Base-by-base conservation (phyloP, 2,888 invertebrate species). In the Biston stratarius region DNA sequence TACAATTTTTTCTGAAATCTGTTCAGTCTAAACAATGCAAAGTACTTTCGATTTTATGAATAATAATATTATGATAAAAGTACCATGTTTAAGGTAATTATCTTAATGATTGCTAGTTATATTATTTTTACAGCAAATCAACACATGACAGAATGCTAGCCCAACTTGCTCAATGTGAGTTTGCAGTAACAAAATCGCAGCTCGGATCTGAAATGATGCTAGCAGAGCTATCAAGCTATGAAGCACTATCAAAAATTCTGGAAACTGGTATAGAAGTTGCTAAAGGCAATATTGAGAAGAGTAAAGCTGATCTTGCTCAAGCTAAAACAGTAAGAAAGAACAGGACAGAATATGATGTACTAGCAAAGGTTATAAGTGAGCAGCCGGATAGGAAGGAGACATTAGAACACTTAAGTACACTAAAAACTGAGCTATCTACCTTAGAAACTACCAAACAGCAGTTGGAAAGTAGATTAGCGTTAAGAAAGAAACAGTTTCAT, bases 261-360 rank as follows among this genome's bases (percentile, higher is more conserved):
- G 97, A 97, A 85, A 90, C 95, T 0, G 96, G 96, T 73, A 98
- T 98, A 77, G 96, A 96, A 75, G 94, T 96, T 58, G 98, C 98
- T 0, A 97, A 97, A 83, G 92, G 94, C 12, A 96, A 97, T 74
- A 98, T 99, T 75, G 96, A 97, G 70, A 95, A 95, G 67, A 97
- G 97, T 67, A 98, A 99, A 90, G 90, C 94, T 8, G 97, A 97
- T 77, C 89, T 98, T 8, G 95, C 96, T 51, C 95, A 97, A 80
- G 98, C 98, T 0, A 98, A 98, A 84, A 96, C 97, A 74, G 96
- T 98, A 36, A 95, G 99, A 12, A 97, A 98, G 83, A 98, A 99
- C 85, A 95, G 97, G 79, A 96, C 97, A 92, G 98, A 99, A 85
- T 99, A 99, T 90, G 98, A 99, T 92, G 96, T 98, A 11, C 83